phyloP scores from a whole-genome alignment of 2,113 vertebrate species.

The Strigops habroptila region DNA sequence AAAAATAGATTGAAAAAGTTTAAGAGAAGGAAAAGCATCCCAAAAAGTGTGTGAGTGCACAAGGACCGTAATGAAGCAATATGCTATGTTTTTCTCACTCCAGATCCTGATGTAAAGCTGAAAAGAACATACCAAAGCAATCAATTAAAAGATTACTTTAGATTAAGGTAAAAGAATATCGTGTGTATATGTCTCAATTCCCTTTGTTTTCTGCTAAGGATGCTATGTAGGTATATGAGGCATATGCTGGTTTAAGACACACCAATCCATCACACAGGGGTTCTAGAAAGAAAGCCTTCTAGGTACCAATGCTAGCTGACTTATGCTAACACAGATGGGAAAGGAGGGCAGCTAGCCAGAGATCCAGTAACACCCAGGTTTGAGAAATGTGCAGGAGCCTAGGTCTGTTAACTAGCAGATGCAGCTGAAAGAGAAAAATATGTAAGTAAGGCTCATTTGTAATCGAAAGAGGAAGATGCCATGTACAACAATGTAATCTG shows the following conservation, averaged over 20 bases:
- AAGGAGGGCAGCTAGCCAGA: background rate
- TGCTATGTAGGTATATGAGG: fast-evolving
- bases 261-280: fast-evolving
- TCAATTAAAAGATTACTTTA: background rate
- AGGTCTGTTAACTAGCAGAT: background rate
- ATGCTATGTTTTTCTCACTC: background rate
- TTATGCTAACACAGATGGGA: background rate
- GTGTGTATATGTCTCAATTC: background rate
- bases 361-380: background rate
- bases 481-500: background rate
- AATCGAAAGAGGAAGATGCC: background rate
- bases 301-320: background rate
- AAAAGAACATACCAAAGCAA: background rate
- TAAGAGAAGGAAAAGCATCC: background rate
- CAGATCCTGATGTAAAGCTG: background rate
- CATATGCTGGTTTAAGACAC: background rate
- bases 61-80: background rate
- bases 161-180: background rate
- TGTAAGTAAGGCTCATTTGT: background rate
- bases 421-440: background rate
- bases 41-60: background rate
- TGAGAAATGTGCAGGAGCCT: background rate
- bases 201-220: background rate
- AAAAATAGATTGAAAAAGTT: background rate
- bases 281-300: background rate